Evolutionary conservation across 2,888 invertebrate genomes (phyloP).

Genomic region (Cecidostiba fungosa): DNA sequence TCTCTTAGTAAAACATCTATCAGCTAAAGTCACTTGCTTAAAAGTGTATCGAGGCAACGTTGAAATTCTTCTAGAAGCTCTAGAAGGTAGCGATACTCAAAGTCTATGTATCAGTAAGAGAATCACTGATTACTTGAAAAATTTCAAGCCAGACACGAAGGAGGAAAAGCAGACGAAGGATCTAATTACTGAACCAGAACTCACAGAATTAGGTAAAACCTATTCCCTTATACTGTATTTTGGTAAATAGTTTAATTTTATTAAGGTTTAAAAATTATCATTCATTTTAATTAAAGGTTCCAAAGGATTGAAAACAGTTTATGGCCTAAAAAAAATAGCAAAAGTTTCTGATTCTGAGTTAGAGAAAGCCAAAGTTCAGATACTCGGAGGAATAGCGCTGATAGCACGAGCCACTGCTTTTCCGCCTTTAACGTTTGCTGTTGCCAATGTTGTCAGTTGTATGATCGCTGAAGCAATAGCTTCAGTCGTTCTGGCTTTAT

Average conservation of each 20-base stretch:
- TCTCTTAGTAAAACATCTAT: conserved; percentile 53
- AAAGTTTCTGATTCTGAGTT: not conserved
- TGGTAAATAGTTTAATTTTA: not conserved
- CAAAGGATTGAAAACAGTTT: conserved; percentile 54
- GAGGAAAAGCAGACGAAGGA: conserved; percentile 61
- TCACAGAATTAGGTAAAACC: conserved; percentile 49
- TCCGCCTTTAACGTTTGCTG: conserved; percentile 56
- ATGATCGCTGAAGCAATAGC: conserved; percentile 57
- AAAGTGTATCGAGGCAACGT: conserved; percentile 54
- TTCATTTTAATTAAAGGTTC: conserved; percentile 25
- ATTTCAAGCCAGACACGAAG: conserved; percentile 59
- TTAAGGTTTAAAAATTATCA: not conserved
- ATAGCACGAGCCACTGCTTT: conserved; percentile 52
- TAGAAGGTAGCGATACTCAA: conserved; percentile 52
- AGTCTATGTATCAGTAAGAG: conserved; percentile 43
- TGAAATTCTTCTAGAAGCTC: conserved; percentile 52
- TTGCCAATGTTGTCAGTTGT: conserved; percentile 56
- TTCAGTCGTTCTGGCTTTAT: conserved; percentile 42
- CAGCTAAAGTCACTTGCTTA: conserved; percentile 55
- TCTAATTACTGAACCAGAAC: conserved; percentile 55
- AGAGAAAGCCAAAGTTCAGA: conserved; percentile 50
- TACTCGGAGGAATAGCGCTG: conserved; percentile 52
- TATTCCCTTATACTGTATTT: not conserved
- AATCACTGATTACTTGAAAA: conserved; percentile 60
- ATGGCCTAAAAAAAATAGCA: conserved; percentile 47